These are phyloP conservation scores for Listronotus bonariensis DNA, from an alignment of 1,140 invertebrate genomes.

Conservation along the genomic window DNA sequence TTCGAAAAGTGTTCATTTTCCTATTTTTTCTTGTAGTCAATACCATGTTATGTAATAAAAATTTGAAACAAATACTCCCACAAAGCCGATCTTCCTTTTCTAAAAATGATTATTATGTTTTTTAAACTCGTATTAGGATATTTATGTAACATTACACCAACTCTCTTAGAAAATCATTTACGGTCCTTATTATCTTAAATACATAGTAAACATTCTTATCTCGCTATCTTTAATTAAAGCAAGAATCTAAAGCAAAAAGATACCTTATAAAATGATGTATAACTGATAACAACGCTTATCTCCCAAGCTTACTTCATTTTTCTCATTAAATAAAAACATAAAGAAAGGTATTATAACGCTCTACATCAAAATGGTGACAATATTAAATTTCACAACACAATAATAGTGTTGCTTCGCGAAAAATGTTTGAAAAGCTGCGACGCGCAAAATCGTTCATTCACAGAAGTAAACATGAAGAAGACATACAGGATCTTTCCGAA, in stretches of 20 bases:
- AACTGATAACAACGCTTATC: constrained; percentile 24
- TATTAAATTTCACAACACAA: too few species aligned
- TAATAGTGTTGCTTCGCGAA: background rate
- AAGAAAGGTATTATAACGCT: constrained; percentile 12
- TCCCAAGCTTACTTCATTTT: constrained; percentile 11
- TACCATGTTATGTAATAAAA: too few species aligned
- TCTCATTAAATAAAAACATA: constrained; percentile 19
- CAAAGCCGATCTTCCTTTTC: too few species aligned
- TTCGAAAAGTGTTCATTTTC: too few species aligned
- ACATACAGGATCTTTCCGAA: constrained; percentile 23
- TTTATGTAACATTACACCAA: background rate
- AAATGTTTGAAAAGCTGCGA: constrained; percentile 54
- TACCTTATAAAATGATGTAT: constrained; percentile 4
- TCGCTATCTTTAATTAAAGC: constrained; percentile 3
- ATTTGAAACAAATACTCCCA: too few species aligned
- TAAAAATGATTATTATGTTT: too few species aligned
- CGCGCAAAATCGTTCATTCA: constrained; percentile 33
- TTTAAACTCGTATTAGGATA: too few species aligned
- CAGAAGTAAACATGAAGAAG: constrained; percentile 16
- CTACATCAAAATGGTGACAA: background rate
- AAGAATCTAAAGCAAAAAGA: constrained; percentile 12
- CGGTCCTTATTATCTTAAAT: background rate
- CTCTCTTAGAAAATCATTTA: background rate
- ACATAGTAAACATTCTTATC: constrained; percentile 1
- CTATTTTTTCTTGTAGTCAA: too few species aligned